phyloP scores from a whole-genome alignment of 2,888 invertebrate species.

The Erebia ligea region DNA sequence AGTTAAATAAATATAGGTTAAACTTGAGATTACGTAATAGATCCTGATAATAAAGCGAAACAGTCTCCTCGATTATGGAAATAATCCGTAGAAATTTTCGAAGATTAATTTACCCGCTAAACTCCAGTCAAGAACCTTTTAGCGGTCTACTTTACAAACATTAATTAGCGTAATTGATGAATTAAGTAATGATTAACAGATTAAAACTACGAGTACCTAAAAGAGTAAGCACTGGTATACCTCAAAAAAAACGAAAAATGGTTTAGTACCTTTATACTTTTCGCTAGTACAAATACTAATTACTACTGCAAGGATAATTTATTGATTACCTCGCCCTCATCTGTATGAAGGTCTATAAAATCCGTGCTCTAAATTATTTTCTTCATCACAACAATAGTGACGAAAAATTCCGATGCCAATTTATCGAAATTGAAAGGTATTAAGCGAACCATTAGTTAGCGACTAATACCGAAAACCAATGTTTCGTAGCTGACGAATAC shows the following conservation, averaged over 20 bases:
- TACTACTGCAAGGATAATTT: too few relatives aligned
- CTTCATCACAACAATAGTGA: too few relatives aligned
- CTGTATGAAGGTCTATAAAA: too few relatives aligned
- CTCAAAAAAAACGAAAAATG: too few relatives aligned
- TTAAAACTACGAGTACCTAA: too few relatives aligned
- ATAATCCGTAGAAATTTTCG: neutral
- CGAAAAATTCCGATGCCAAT: too few relatives aligned
- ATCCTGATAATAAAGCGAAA: neutral
- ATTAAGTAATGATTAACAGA: too few relatives aligned
- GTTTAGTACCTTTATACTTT: too few relatives aligned
- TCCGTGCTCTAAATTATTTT: too few relatives aligned
- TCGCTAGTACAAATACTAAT: too few relatives aligned
- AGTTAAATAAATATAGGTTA: neutral
- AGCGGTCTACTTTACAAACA: neutral
- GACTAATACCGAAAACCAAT: conserved; percentile 16
- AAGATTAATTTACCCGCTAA: conserved; percentile 10
- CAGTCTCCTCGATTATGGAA: neutral
- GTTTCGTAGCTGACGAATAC: conserved; percentile 11
- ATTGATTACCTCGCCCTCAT: too few relatives aligned
- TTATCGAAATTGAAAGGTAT: neutral
- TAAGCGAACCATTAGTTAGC: conserved; percentile 8
- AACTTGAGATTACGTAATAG: neutral
- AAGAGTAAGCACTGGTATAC: too few relatives aligned
- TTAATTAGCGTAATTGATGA: neutral
- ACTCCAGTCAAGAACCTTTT: neutral